Evolutionary conservation across 1,140 invertebrate species (phyloP), one percentile per base, ranked within the genome.

Genomic region (Archivesica marissinica): DNA sequence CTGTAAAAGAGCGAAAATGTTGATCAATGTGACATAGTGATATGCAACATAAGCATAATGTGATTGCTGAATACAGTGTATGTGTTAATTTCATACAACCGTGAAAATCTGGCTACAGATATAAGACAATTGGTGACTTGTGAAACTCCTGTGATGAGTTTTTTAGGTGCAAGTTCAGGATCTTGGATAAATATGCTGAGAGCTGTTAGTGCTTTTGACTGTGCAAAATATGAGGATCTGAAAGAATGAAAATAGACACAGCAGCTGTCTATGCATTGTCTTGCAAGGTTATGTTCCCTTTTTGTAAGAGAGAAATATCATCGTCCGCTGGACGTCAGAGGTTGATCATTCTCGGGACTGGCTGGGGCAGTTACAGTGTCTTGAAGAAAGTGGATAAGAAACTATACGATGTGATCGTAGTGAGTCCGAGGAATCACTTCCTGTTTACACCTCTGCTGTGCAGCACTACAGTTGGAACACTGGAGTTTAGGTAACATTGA

Each of bases 331-430:
- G 56, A 38, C 66, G 90, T 28, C 47, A 91, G 56, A 88, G 70
- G 30, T 75, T 93, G 7, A 84, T 93, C 0, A 92, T 93, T 47
- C 86, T 93, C 17, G 92, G 92, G 39, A 92, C 91, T 23, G 94
- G 94, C 28, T 94, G 94, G 94, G 91, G 92, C n/a, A 90, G 92
- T 77, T 94, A 93, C 77, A 93, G 93, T 91, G 91, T 93, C 0
- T 79, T 94, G 39, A 92, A 92, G 72, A 90, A 88, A 59, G 89
- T 94, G 20, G 90, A 94, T 74, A 92, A 91, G 64, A 90, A 89
- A 17, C 50, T 90, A 20, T 94, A 89, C 88, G 91, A 94, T 88
- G 92, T 94, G 9, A 90, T 93, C 64, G 92, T 94, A 11, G 89
- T 94, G 30, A 92, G 90, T 77, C 93, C 93, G 15, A 88, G 93